Evolutionary conservation across 2,888 invertebrate genomes (phyloP), one percentile per base, ranked within the genome.

Genomic region (Drosophila kambysellisi): DNA sequence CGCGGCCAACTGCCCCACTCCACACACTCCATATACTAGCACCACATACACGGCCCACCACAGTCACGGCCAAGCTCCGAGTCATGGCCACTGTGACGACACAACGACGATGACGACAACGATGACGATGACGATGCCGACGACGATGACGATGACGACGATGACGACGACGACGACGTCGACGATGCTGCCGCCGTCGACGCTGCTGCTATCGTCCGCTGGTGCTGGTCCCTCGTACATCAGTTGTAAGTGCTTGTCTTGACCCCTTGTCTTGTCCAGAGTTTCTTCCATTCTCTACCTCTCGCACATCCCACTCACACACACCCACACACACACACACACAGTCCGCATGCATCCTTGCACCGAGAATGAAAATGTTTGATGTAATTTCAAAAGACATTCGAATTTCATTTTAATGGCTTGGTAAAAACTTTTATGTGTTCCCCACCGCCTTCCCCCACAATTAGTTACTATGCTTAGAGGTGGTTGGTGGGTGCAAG

Each of bases 231-330:
- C 91, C 67, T 73, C 91, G 67, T 85, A 89, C 71, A 91, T 91
- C 89, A 92, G 91, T 83, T 92, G 91, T 92, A 92, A 92, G 92
- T 91, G 91, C 76, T 80, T 68, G 79, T 61, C 83, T 57, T 72
- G 76, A 56, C 71, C 30, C 29, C 66, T 62, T 52, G 58, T 59
- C 56, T 77, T 67, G 51, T 58, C 70, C 54, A 58, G 61, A 39
- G n/a, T 63, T 74, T 64, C 43, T 63, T 29, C 25, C 12, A 41
- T 32, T 30, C 20, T 37, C 37, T 37, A 29, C 37, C 17, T 29
- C 37, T 54, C 20, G 43, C 35, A 32, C 46, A 29, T 8, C 25
- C 56, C 29, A 2, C 25, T 4, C 50, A 30, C n/a, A 32, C n/a
- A 9, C n/a, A 11, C n/a, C n/a, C n/a, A n/a, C 60, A 4, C 1